Evolutionary conservation across 2,797 vertebrate genomes (phyloP).

Genomic region (Novumbra hubbsi): DNA sequence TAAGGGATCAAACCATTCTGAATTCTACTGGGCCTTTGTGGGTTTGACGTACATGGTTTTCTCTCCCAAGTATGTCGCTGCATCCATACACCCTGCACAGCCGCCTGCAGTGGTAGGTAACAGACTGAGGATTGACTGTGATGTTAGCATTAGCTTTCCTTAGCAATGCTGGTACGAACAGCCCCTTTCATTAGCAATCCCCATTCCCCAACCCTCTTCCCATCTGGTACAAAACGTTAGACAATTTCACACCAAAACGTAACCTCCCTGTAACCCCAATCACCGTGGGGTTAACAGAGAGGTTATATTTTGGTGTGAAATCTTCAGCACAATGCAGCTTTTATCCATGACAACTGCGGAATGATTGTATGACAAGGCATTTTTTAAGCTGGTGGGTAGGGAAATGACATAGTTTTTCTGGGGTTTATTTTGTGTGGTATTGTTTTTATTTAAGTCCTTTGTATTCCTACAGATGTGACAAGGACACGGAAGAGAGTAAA

Average conservation of each 20-base stretch:
- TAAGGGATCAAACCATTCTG: neutral
- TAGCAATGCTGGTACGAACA: conserved; percentile 12
- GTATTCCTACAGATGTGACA: conserved; percentile 87
- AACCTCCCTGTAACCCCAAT: too few relatives aligned
- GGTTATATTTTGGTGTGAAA: neutral
- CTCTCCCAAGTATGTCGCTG: conserved; percentile 43
- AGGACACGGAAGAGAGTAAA: conserved; percentile 83
- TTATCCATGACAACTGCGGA: neutral
- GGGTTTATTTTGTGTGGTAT: conserved; percentile 44
- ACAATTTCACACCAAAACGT: too few relatives aligned
- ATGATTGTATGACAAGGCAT: neutral
- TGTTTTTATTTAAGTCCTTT: conserved; percentile 73
- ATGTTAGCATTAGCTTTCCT: conserved; percentile 25
- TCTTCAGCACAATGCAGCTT: neutral
- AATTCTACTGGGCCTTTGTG: conserved; percentile 2
- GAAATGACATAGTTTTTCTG: conserved; percentile 34
- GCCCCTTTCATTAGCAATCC: conserved; percentile 18
- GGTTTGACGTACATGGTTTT: conserved; percentile 28
- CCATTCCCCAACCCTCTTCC: conserved; percentile 4
- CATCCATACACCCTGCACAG: conserved; percentile 36
- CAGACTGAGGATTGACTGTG: conserved; percentile 25
- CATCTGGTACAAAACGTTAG: neutral
- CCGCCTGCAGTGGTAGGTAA: conserved; percentile 47
- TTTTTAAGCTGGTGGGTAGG: neutral
- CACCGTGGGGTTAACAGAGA: neutral